Evolutionary conservation across 2,888 invertebrate genomes (phyloP), one percentile per base, ranked within the genome.

Genomic region (Epinotia ramella): DNA sequence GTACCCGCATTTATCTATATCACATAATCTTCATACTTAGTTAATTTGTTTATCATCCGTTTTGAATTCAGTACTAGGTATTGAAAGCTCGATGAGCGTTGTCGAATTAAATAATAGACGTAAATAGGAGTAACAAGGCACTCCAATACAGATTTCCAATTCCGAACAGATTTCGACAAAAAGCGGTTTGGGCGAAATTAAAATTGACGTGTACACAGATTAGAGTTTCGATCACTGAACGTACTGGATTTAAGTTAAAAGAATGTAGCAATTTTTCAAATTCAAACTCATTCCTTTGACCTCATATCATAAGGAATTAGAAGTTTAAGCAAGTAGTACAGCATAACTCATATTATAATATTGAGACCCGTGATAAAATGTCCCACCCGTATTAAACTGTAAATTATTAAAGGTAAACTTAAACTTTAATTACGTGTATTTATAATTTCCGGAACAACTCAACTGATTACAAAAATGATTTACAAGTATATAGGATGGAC

Each of bases 171-270:
- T 16, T 60, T 82, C 77, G 78, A 86, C 87, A 88, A 88, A 91
- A 88, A 86, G 87, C 86, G 87, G 87, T 85, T 86, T 86, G 84
- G 84, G 80, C 71, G 81, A 89, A 91, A 91, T 90, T 90, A 89
- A 89, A 90, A 91, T 90, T 83, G 91, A 91, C 91, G 84, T 86
- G 84, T 86, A 87, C 84, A 87, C 84, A 86, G 86, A 89, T 89
- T 89, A 88, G 81, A 83, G 81, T 84, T 86, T 83, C 84, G 83
- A 87, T 84, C 82, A 80, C 78, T 79, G 80, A 83, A 82, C 80
- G 80, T 78, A 81, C 77, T 18, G 75, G 12, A 82, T 77, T 3
- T 74, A 80, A 82, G 79, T 79, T 12, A 83, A 20, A 78, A 73
- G 63, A 67, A 9, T 28, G 3, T 46, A 40, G 46, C 76, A 56